Percentiles rank a stretch among this genome's conserved stretches.
Evolutionary conservation across 2,888 invertebrate genomes (phyloP).

Genomic region (Apeira syringaria): DNA sequence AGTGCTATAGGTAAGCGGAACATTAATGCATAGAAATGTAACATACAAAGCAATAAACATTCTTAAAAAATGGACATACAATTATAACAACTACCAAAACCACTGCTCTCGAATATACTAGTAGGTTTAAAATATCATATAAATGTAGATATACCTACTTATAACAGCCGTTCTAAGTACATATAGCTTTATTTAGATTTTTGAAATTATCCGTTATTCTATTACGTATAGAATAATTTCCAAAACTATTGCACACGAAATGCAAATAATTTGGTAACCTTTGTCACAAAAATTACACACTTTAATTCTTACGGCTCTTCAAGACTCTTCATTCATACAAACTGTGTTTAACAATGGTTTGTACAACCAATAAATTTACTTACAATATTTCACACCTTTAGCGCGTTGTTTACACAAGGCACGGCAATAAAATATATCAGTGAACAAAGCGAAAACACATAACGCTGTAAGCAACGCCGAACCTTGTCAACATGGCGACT

Average conservation of each 20-base stretch:
- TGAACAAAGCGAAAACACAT: constrained; percentile 73
- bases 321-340: constrained; percentile 47
- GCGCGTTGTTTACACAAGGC: constrained; percentile 77
- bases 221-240: no score
- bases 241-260: constrained; percentile 7
- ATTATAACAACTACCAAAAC: no score
- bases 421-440: constrained; percentile 75
- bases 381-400: constrained; percentile 78
- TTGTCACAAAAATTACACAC: constrained; percentile 26
- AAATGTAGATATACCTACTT: no score
- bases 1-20: no score
- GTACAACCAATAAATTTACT: constrained; percentile 74
- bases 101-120: no score
- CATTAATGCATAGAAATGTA: no score
- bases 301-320: constrained; percentile 26
- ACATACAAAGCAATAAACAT: no score
- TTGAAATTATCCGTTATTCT: no score
- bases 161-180: no score
- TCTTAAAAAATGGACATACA: no score
- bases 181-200: no score
- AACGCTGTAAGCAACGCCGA: constrained; percentile 58
- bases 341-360: constrained; percentile 59
- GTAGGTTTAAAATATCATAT: no score
- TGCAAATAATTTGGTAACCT: constrained; percentile 28
- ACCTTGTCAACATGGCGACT: constrained; percentile 62